phyloP scores from a whole-genome alignment of 2,797 vertebrate genomes.

The Bucorvus abyssinicus region DNA sequence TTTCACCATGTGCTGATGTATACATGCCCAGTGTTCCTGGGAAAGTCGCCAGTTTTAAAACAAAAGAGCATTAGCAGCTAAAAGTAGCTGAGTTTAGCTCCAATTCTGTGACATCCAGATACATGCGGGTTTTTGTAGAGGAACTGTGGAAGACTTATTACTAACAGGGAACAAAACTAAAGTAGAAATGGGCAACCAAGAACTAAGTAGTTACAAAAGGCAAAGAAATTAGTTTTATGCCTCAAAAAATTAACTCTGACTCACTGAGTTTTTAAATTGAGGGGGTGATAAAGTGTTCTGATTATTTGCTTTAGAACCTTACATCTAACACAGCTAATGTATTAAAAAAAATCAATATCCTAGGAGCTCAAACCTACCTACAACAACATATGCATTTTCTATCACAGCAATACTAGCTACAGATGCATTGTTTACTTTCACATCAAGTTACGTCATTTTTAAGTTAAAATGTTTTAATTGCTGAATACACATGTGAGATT shows the following conservation, averaged over 20 bases:
- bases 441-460: neutral
- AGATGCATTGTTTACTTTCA: neutral
- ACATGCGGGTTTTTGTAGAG: rapidly evolving
- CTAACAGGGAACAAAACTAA: neutral
- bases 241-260: neutral
- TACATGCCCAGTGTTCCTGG: neutral
- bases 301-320: neutral
- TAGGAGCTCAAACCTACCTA: neutral
- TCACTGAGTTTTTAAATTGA: neutral
- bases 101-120: neutral
- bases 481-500: neutral
- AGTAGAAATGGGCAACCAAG: neutral
- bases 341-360: neutral
- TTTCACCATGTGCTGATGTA: rapidly evolving
- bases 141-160: neutral
- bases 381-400: neutral
- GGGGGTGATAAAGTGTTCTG: neutral
- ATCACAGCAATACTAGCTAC: neutral
- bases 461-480: neutral
- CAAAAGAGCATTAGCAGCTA: neutral
- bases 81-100: rapidly evolving
- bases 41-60: neutral
- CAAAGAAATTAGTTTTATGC: neutral
- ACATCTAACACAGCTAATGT: neutral
- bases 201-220: neutral